Percentiles rank a stretch among this genome's conserved stretches.
phyloP scores from a whole-genome alignment of 1,140 invertebrate genomes.

The Aradophagus sp. region DNA sequence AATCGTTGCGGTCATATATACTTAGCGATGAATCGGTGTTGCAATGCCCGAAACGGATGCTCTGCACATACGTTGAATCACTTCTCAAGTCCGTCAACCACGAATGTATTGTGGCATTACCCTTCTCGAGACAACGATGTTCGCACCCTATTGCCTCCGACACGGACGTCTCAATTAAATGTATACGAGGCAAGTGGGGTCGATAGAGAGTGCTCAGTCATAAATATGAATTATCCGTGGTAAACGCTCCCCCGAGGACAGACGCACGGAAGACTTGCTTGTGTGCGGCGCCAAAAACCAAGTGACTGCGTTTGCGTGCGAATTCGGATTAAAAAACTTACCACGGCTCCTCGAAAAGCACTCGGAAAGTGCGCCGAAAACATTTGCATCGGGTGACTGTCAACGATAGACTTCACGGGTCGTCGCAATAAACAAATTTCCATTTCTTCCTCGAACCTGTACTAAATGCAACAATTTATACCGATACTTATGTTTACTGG shows the following conservation, averaged over 20 bases:
- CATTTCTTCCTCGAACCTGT: too few species aligned
- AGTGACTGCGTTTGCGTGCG: slow-evolving; percentile 13
- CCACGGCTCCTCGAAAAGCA: slow-evolving; percentile 7
- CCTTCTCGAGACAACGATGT: slow-evolving; percentile 65
- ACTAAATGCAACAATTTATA: slow-evolving; percentile 24
- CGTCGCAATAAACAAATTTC: too few species aligned
- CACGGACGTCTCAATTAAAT: slow-evolving; percentile 75
- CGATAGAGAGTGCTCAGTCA: slow-evolving; percentile 72
- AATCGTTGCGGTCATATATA: slow-evolving; percentile 31
- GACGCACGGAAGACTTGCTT: slow-evolving; percentile 40
- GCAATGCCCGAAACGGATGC: slow-evolving; percentile 41
- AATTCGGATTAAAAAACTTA: slow-evolving; percentile 7
- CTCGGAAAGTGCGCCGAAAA: slow-evolving; percentile 1
- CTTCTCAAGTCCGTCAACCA: slow-evolving; percentile 46
- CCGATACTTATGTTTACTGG: slow-evolving; percentile 13
- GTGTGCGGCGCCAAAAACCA: slow-evolving; percentile 36
- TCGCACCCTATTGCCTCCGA: slow-evolving; percentile 73
- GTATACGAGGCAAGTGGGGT: slow-evolving; percentile 72
- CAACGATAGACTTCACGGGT: too few species aligned
- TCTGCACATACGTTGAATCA: slow-evolving; percentile 45
- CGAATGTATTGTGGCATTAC: slow-evolving; percentile 61
- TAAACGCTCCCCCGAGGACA: slow-evolving; percentile 70
- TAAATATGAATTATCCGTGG: slow-evolving; percentile 75
- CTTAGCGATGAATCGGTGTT: slow-evolving; percentile 21
- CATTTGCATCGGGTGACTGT: too few species aligned